Evolutionary conservation across 2,888 invertebrate genomes (phyloP).

Genomic region (Malthinus flaveolus): DNA sequence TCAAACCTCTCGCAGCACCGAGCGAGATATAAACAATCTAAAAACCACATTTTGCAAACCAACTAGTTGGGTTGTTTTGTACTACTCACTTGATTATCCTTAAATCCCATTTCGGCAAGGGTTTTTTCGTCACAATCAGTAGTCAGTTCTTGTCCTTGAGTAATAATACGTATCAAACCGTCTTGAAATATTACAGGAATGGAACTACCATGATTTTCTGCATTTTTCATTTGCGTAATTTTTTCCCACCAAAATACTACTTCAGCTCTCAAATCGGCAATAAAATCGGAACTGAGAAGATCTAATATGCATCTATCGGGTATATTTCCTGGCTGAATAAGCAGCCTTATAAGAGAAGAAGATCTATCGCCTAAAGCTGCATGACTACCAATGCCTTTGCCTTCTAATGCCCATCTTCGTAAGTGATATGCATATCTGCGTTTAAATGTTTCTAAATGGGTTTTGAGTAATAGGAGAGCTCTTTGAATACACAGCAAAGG

Average conservation of each 20-base stretch:
- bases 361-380: constrained; percentile 63
- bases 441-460: constrained; percentile 91
- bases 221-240: constrained; percentile 50
- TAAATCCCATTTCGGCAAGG: constrained; percentile 88
- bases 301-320: constrained; percentile 82
- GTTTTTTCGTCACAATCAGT: constrained; percentile 92
- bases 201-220: constrained; percentile 38
- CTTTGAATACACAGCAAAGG: constrained; percentile 88
- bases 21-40: constrained; percentile 89
- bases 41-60: background rate
- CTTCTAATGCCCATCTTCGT: constrained; percentile 86
- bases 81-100: constrained; percentile 78
- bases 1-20: constrained; percentile 67
- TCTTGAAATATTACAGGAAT: constrained; percentile 58
- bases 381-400: constrained; percentile 77
- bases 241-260: constrained; percentile 95
- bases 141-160: constrained; percentile 90
- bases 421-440: constrained; percentile 86
- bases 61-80: background rate
- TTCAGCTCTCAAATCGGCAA: constrained; percentile 91
- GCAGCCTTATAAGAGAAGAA: constrained; percentile 73
- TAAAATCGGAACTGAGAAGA: constrained; percentile 82
- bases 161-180: constrained; percentile 89
- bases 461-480: constrained; percentile 83
- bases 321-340: constrained; percentile 86